phyloP scores from a whole-genome alignment of 2,113 vertebrate genomes.

The Oncorhynchus clarkii region DNA sequence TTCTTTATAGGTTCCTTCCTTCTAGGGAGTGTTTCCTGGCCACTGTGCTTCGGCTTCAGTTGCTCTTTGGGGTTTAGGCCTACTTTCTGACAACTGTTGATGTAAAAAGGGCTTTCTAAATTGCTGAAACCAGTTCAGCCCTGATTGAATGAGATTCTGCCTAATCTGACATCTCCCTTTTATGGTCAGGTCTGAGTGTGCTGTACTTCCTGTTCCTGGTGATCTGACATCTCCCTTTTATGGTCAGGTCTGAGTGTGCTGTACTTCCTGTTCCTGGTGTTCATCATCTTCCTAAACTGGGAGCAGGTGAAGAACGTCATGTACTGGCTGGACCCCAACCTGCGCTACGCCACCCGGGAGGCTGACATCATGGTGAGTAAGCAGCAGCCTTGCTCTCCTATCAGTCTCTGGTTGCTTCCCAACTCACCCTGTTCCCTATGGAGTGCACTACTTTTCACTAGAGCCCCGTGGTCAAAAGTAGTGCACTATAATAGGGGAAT shows the following conservation, averaged over 20 bases:
- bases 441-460: no score
- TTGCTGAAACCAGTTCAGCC: no score
- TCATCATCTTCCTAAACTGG: conserved; percentile 93
- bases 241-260: conserved; percentile 91
- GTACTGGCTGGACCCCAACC: conserved; percentile 97
- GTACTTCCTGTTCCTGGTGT: conserved; percentile 98
- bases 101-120: no score
- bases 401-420: not conserved
- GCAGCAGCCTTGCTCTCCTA: no score
- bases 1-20: conserved; percentile 44
- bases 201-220: no score
- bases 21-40: no score
- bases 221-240: not conserved
- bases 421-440: not conserved
- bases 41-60: no score
- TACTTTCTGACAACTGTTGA: no score
- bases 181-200: no score
- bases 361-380: conserved; percentile 91
- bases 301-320: conserved; percentile 95
- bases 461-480: no score
- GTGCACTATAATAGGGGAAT: no score
- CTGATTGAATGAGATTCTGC: not conserved
- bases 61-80: no score
- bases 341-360: conserved; percentile 93
- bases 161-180: not conserved